Percentiles rank a stretch among this genome's conserved stretches.
These are phyloP conservation scores for Lissonota sp. DNA, from an alignment of 2,888 invertebrate genomes.

Conservation along the genomic window DNA sequence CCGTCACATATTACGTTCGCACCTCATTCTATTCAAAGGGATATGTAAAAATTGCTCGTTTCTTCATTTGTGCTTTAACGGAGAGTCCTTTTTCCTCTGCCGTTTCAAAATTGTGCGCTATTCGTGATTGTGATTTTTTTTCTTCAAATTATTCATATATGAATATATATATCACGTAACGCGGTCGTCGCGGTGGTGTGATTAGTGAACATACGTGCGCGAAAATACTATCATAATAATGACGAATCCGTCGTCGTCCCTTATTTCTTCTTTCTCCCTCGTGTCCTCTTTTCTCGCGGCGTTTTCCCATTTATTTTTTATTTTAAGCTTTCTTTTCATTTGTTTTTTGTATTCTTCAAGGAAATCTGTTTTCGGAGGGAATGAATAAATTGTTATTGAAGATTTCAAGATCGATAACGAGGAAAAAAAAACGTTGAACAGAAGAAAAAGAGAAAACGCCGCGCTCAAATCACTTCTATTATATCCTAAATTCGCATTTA, in stretches of 20 bases:
- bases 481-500: constrained; percentile 61
- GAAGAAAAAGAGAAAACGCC: constrained; percentile 41
- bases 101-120: background rate
- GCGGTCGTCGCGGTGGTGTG: constrained; percentile 54
- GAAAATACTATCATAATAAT: constrained; percentile 56
- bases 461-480: constrained; percentile 29
- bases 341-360: constrained; percentile 4
- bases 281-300: constrained; percentile 12
- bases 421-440: constrained; percentile 12
- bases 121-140: constrained; percentile 17
- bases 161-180: constrained; percentile 42
- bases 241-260: constrained; percentile 61
- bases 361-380: background rate
- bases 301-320: background rate
- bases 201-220: constrained; percentile 59
- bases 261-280: constrained; percentile 56
- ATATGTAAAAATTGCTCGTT: constrained; percentile 39
- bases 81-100: too few species aligned
- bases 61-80: constrained; percentile 8
- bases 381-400: background rate
- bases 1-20: constrained; percentile 17
- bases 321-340: background rate
- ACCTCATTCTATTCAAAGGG: constrained; percentile 34
- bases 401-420: background rate
- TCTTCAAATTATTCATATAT: constrained; percentile 20